Base-by-base conservation (phyloP, 1,140 invertebrate genomes). In the Orchesella cincta region DNA sequence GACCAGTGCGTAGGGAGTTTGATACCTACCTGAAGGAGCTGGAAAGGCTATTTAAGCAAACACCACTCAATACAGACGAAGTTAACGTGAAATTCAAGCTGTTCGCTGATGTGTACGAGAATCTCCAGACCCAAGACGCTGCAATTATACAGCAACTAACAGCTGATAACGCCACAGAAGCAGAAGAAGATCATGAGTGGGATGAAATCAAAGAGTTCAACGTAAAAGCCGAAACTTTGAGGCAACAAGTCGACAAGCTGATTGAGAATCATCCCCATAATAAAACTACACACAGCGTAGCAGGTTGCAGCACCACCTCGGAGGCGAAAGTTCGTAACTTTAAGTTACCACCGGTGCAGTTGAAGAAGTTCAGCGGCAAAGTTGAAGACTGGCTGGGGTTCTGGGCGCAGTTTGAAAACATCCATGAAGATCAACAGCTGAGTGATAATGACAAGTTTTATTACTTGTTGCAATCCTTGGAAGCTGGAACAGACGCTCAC, bases 321-420 rank as follows among this genome's bases (percentile, higher is more conserved):
- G 57, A 64, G 28, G 23, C n/a, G 23, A 64, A 23, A 29, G 5
- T 23, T 5, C 23, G 8, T 12, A 12, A 64, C 12, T 12, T 64
- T n/a, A 64, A 64, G 28, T 23, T 64, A n/a, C 57, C 57, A 5
- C 5, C n/a, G 8, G 23, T 64, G 5, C n/a, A 64, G 28, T 12
- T 64, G 57, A 64, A 64, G 28, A 64, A 64, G 57, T 64, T 64
- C 23, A 64, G 57, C 23, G 57, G 57, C 3, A 5, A 64, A 64
- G 8, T 64, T 5, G 23, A 8, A 12, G 57, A 29, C 8, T 64
- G 57, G 57, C 28, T 64, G 57, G 23, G 8, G 3, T 64, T n/a
- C n/a, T 64, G 57, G 57, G 57, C 57, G 28, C 57, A 64, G 57
- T 64, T 64, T 29, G n/a, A 64, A 23, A 64, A 64, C 5, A 64